phyloP scores from a whole-genome alignment of 2,113 vertebrate species.

The Edolisoma coerulescens region DNA sequence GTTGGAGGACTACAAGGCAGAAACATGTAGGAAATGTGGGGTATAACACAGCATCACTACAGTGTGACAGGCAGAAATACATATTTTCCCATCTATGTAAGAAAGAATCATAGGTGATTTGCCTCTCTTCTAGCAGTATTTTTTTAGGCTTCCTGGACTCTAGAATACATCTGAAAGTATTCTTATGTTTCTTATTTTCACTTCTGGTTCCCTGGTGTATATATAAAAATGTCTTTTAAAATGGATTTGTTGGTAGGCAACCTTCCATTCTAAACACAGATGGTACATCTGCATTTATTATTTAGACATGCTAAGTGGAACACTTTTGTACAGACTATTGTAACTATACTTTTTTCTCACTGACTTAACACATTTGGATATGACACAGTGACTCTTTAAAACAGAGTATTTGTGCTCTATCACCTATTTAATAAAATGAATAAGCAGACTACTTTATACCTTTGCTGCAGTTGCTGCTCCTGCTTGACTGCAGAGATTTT shows the following conservation, averaged over 20 bases:
- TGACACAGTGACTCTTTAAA: neutral
- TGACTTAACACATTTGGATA: neutral
- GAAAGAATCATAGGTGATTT: neutral
- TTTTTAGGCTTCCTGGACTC: neutral
- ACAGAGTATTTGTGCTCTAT: neutral
- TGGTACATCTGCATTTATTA: constrained; percentile 24
- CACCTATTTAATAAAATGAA: neutral
- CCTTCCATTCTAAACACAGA: constrained; percentile 13
- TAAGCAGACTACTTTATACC: neutral
- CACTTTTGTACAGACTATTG: neutral
- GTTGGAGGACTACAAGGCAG: neutral
- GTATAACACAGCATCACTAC: neutral
- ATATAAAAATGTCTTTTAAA: constrained; percentile 16
- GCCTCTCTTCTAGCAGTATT: neutral
- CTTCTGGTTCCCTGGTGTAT: neutral
- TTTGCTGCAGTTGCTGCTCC: neutral
- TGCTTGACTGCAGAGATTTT: neutral
- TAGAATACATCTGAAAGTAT: neutral
- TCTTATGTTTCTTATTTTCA: neutral
- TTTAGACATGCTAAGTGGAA: constrained; percentile 19
- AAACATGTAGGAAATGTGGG: neutral
- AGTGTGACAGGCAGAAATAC: neutral
- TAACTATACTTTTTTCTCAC: neutral
- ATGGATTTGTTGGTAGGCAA: neutral
- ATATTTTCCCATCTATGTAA: neutral